Evolutionary conservation across 2,888 invertebrate genomes (phyloP).

Genomic region (Temnothorax unifasciatus): DNA sequence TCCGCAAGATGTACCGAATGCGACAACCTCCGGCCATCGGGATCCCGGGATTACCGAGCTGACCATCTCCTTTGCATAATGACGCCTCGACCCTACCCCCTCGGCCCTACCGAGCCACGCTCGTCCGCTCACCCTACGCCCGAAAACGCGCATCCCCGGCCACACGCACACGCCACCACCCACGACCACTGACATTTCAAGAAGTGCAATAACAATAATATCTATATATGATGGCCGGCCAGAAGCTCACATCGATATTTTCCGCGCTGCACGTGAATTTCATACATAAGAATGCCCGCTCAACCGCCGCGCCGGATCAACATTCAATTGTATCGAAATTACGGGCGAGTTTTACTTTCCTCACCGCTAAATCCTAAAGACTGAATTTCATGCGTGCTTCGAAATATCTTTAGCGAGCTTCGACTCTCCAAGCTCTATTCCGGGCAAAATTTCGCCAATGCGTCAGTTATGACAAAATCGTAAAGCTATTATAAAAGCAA

Average conservation of each 20-base stretch:
- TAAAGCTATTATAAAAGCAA: neutral
- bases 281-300: constrained; percentile 82
- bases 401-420: neutral
- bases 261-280: constrained; percentile 78
- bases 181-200: constrained; percentile 57
- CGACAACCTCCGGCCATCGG: constrained; percentile 79
- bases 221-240: constrained; percentile 73
- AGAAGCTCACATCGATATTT: constrained; percentile 63
- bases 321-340: constrained; percentile 82
- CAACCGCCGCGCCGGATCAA: constrained; percentile 76
- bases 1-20: constrained; percentile 84
- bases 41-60: constrained; percentile 83
- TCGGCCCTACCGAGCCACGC: constrained; percentile 52
- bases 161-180: constrained; percentile 45
- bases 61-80: constrained; percentile 86
- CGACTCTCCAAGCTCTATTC: neutral
- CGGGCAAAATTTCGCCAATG: neutral
- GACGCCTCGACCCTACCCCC: constrained; percentile 75
- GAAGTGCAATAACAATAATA: constrained; percentile 81
- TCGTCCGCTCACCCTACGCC: constrained; percentile 51
- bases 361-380: constrained; percentile 35
- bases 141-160: constrained; percentile 67
- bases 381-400: constrained; percentile 40
- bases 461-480: neutral
- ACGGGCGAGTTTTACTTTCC: constrained; percentile 5